Base-by-base conservation (phyloP, 2,113 vertebrate species). In the Aptenodytes forsteri region DNA sequence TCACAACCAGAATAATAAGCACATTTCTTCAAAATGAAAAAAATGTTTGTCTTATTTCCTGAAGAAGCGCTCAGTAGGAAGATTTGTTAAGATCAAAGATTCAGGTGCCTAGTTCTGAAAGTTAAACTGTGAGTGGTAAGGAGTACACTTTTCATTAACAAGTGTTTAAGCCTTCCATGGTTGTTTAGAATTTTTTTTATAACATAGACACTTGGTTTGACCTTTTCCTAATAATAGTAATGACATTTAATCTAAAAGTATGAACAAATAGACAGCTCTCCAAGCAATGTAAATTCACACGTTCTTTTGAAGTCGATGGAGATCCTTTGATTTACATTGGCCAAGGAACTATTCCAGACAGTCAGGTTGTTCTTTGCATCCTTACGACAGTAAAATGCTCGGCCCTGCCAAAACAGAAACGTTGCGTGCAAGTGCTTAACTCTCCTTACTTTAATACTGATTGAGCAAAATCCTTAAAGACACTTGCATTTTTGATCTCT, bases 271-370 rank as follows among this genome's bases (percentile, higher is more conserved):
- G 83, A 80, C 77, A 88, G 19, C 19, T 90, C 64, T 83, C 12
- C 52, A 83, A 66, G 88, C 81, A 92, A 95, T 89, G 86, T 94
- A 96, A 97, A 94, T 94, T 75, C 67, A 88, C 59, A 86, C 76
- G 55, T 95, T 92, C 76, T 93, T 93, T 87, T 67, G 56, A 96
- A 97, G 88, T 91, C 92, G 81, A 7, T 84, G n/a, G 86, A 93
- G 80, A 84, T 89, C 55, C 18, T 83, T 83, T 55, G 36, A 77
- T 95, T 90, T 95, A 82, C 44, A 67, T n/a, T 83, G 52, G 59
- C 80, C 34, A 36, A 78, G 71, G 38, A 93, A 23, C 40, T 89
- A 47, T 75, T 93, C 55, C 65, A 75, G 77, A 23, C 49, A 73
- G 71, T 78, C 67, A 93, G 55, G 76, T 86, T 94, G 59, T 40